phyloP scores from a whole-genome alignment of 2,797 vertebrate species.

The Pygocentrus nattereri region DNA sequence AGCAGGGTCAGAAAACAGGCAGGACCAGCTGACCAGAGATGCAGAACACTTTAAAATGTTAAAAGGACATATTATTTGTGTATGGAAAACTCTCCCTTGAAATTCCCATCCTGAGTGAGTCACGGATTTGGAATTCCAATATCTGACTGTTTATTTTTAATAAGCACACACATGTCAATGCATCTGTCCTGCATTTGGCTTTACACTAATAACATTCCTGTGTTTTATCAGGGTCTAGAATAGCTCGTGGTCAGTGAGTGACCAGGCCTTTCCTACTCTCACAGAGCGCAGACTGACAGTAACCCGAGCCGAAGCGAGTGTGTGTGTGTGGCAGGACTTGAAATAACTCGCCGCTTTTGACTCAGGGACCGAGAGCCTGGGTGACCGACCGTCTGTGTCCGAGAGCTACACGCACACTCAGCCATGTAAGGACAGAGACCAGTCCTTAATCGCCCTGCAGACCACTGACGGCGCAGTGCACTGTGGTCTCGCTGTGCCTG shows the following conservation, averaged over 20 bases:
- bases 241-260: background rate
- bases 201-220: background rate
- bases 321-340: slow-evolving; percentile 10
- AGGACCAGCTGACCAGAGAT: too few species aligned
- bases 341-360: slow-evolving; percentile 11
- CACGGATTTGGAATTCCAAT: background rate
- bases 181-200: background rate
- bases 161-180: background rate
- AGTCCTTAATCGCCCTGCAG: background rate
- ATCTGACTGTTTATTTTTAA: slow-evolving; percentile 46
- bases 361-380: slow-evolving; percentile 2
- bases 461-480: background rate
- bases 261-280: background rate
- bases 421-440: background rate
- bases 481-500: background rate
- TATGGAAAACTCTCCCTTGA: background rate
- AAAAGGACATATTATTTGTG: background rate
- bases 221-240: background rate
- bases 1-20: too few species aligned
- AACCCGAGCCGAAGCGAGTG: background rate
- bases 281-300: background rate
- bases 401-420: slow-evolving; percentile 16
- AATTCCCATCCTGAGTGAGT: slow-evolving; percentile 34
- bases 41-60: too few species aligned
- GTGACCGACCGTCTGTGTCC: slow-evolving; percentile 6